These are phyloP conservation scores for Lagenorhynchus albirostris DNA, from an alignment of 2,113 vertebrate genomes.

Conservation along the genomic window DNA sequence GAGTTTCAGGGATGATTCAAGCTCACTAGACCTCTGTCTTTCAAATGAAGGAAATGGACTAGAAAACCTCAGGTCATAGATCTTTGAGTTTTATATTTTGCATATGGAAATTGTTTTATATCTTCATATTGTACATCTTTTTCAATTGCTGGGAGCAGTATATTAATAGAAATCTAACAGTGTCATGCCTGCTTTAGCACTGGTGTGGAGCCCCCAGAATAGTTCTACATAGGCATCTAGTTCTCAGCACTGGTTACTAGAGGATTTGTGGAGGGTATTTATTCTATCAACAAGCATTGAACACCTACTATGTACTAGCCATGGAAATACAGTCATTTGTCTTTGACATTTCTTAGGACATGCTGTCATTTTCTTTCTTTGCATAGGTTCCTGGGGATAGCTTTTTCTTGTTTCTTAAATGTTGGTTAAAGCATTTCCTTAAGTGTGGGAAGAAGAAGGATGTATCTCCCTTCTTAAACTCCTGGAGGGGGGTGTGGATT, in stretches of 20 bases:
- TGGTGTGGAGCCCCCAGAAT: not conserved
- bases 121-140: not conserved
- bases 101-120: not conserved
- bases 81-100: not conserved
- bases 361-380: not conserved
- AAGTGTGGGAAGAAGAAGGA: not conserved
- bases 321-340: not conserved
- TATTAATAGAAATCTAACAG: not conserved
- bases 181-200: not conserved
- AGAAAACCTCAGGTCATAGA: not conserved
- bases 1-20: not conserved
- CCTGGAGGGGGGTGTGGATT: not conserved
- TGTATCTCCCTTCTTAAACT: not conserved
- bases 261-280: not conserved
- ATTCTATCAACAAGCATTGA: not conserved
- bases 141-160: not conserved
- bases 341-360: not conserved
- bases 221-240: not conserved
- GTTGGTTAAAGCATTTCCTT: not conserved
- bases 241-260: not conserved
- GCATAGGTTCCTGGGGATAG: not conserved
- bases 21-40: not conserved
- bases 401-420: not conserved
- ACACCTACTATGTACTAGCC: not conserved
- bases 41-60: not conserved